phyloP scores from a whole-genome alignment of 2,797 vertebrate genomes.

The Aulostomus chinensis region DNA sequence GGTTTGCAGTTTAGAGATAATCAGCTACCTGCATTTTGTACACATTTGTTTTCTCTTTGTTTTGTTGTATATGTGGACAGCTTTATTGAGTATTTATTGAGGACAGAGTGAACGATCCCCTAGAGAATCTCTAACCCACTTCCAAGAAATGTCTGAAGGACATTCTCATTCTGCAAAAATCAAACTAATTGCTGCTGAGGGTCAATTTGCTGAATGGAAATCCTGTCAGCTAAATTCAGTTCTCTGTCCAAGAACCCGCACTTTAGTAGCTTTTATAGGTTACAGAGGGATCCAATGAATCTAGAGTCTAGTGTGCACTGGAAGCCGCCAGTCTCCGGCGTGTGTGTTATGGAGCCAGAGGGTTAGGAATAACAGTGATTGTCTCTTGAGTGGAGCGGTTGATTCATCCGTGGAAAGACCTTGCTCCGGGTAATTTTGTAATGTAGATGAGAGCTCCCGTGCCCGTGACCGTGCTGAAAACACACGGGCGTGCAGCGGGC shows the following conservation, averaged over 20 bases:
- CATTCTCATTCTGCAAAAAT: constrained; percentile 20
- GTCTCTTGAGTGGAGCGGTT: constrained; percentile 38
- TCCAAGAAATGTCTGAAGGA: too few species aligned
- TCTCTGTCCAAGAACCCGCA: neutral
- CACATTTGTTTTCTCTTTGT: too few species aligned
- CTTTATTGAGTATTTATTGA: too few species aligned
- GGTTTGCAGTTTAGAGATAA: constrained; percentile 13
- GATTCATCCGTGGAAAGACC: constrained; percentile 62
- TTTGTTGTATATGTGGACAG: too few species aligned
- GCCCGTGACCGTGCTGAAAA: constrained; percentile 14
- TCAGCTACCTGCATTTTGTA: neutral
- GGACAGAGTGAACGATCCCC: too few species aligned
- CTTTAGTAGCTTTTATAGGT: constrained; percentile 10
- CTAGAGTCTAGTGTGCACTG: constrained; percentile 2
- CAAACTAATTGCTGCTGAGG: constrained; percentile 28
- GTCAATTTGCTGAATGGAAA: constrained; percentile 16
- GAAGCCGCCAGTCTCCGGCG: constrained; percentile 20
- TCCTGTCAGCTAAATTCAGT: neutral
- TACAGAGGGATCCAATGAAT: constrained; percentile 4
- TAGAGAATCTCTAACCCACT: too few species aligned
- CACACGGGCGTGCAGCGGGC: too few species aligned
- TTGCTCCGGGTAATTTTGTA: constrained; percentile 58
- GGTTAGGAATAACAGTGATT: constrained; percentile 40
- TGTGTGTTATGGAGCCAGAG: constrained; percentile 30
- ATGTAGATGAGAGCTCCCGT: constrained; percentile 56